These are phyloP conservation scores for Mythimna loreyi DNA, from an alignment of 2,888 invertebrate species.

Conservation along the genomic window DNA sequence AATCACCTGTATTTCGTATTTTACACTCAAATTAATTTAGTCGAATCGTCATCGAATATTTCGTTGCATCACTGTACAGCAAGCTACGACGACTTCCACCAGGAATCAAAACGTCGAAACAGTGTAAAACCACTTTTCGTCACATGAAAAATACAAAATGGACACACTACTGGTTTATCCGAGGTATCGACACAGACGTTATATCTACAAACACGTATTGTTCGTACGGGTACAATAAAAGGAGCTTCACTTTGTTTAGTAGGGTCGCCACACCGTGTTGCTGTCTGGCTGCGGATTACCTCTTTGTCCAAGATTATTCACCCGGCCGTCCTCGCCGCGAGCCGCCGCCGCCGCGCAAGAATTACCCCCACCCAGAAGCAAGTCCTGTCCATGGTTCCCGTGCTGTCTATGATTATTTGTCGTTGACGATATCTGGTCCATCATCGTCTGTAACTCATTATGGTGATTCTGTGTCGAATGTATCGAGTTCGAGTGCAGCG, in stretches of 20 bases:
- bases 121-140: constrained; percentile 65
- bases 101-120: constrained; percentile 52
- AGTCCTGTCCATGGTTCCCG: constrained; percentile 83
- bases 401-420: constrained; percentile 90
- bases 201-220: constrained; percentile 55
- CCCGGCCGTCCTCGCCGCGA: constrained; percentile 90
- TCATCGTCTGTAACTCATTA: constrained; percentile 94
- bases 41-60: constrained; percentile 71
- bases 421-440: constrained; percentile 94
- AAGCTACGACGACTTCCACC: constrained; percentile 34
- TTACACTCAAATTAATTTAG: constrained; percentile 73
- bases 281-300: constrained; percentile 92
- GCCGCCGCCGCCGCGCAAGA: constrained; percentile 91
- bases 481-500: constrained; percentile 92
- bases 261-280: constrained; percentile 95
- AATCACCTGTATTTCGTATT: constrained; percentile 70
- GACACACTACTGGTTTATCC: constrained; percentile 52
- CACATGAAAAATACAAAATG: constrained; percentile 59
- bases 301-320: constrained; percentile 89
- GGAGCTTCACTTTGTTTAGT: constrained; percentile 86
- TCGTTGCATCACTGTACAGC: constrained; percentile 75
- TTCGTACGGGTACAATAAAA: constrained; percentile 67
- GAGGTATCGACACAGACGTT: constrained; percentile 53
- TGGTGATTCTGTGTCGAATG: constrained; percentile 92
- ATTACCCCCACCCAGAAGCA: constrained; percentile 90